Base-by-base conservation (phyloP, 2,888 invertebrate species). In the Rhyacophila evoluta region DNA sequence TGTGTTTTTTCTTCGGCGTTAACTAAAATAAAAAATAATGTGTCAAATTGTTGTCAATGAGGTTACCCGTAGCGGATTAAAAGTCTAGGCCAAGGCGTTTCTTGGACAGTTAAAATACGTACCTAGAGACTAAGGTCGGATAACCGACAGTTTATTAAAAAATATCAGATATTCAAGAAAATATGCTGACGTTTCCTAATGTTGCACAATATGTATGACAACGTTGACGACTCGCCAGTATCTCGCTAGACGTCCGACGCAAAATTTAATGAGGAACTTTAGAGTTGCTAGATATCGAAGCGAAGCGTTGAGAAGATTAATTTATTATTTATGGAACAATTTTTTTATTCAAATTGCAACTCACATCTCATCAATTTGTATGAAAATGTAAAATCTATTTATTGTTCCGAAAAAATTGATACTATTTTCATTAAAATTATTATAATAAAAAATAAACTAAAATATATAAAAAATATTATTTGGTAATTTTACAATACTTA, bases 191-290 rank as follows among this genome's bases (percentile, higher is more conserved):
- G 41, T 70, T 39, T 25, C 72, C 4, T 37, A 39, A 74, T 6
- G 74, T 78, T 78, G 73, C 78, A 78, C 78, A 78, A 74, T 77
- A 72, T 55, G 39, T 25, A 25, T 55, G 55, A 25, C 15, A 55
- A 55, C 55, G 55, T 38, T 73, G 78, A 78, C 78, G 74, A 78
- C 78, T 74, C 70, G 73, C 77, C 12, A 19, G 1, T 25, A 55
- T 55, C 19, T 55, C 10, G 55, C 55, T 19, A 1, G 39, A 39
- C 15, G 6, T 2, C 4, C 12, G 15, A 12, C 15, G n/a, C 6
- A 5, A 39, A 12, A n/a, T 5, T 12, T 12, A 12, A 6, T 39
- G n/a, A 4, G 15, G 39, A 39, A 39, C n/a, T 12, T 6, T 15
- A 39, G 39, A 12, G 6, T 55, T 55, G 55, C 55, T 19, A 15